Base-by-base conservation (phyloP, 1,140 invertebrate species). In the Dreissena polymorpha region DNA sequence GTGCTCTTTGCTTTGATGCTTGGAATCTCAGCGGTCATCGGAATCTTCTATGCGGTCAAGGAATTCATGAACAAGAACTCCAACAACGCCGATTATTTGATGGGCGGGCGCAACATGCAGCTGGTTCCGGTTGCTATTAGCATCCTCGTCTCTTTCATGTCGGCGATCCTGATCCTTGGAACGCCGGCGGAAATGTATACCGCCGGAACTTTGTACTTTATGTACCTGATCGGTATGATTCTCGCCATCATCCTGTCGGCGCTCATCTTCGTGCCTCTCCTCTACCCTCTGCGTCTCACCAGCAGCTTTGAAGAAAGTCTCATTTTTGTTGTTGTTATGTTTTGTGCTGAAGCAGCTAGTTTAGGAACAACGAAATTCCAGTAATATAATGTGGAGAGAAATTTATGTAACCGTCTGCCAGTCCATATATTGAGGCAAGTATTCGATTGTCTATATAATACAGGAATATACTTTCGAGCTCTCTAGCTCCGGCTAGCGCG, bases 1-100 rank as follows among this genome's bases (percentile, higher is more conserved):
- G 70, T 89, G 0, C 60, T 89, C 12, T 91, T 91, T 78, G 85
- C 82, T 10, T 57, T 86, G 7, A 87, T 90, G 83, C 73, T 91
- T 71, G 53, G 53, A 6, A 63, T 91, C 14, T 92, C 90, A 2
- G 95, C 95, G 75, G 87, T 39, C 0, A 97, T 97, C 73, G 97
- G 97, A 0, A 93, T 97, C 0, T 97, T 96, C 90, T 97, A 97
- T 89, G 94, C 95, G 75, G 96, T 97, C 86, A 96, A 95, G 25
- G 97, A 65, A 16, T 25, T 7, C 3, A 23, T 23, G 55, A 6
- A 95, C 23, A 96, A 96, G 0, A 96, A 95, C 90, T 97, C 98
- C 91, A 96, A 96, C 93, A 95, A 95, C 50, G 94, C 95, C 83
- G 96, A 97, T 87, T 97, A 97, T 89, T 92, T 97, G 10, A 92